Percentiles rank a stretch among this genome's conserved stretches.
These are phyloP conservation scores for Metridium senile DNA, from an alignment of 92 coral and sea anemone species.

Conservation along the genomic window DNA sequence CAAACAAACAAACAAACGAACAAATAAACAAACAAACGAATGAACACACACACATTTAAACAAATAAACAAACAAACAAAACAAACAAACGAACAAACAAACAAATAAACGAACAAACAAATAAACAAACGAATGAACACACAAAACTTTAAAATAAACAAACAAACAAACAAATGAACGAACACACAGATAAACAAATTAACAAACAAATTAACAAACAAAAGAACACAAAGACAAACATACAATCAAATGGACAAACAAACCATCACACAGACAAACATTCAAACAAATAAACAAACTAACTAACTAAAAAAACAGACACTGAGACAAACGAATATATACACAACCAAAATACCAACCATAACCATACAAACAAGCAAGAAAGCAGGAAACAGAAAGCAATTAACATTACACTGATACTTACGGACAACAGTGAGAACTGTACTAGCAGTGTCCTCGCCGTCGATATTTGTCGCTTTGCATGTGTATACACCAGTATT, in stretches of 20 bases:
- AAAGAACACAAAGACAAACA: neutral
- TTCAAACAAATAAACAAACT: neutral
- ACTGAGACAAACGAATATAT: neutral
- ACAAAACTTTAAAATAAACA: too few species aligned
- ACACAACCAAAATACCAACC: neutral
- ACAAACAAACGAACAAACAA: neutral
- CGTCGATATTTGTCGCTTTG: slow-evolving; percentile 43
- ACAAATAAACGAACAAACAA: neutral
- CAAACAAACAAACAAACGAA: neutral
- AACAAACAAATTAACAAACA: neutral
- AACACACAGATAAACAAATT: neutral
- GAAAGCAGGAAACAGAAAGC: neutral
- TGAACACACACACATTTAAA: too few species aligned
- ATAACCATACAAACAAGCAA: neutral
- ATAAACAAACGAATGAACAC: neutral
- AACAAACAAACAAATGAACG: neutral
- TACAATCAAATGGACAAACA: neutral
- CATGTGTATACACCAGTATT: slow-evolving; percentile 44
- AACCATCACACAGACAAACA: neutral
- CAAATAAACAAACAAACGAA: too few species aligned
- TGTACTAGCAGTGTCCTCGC: slow-evolving; percentile 32
- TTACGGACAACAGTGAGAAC: slow-evolving; percentile 37
- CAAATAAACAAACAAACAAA: neutral
- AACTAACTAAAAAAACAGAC: neutral
- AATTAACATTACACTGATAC: neutral